Evolutionary conservation across 1,140 invertebrate species (phyloP).

Genomic region (Stratiolaelaps scimitus): DNA sequence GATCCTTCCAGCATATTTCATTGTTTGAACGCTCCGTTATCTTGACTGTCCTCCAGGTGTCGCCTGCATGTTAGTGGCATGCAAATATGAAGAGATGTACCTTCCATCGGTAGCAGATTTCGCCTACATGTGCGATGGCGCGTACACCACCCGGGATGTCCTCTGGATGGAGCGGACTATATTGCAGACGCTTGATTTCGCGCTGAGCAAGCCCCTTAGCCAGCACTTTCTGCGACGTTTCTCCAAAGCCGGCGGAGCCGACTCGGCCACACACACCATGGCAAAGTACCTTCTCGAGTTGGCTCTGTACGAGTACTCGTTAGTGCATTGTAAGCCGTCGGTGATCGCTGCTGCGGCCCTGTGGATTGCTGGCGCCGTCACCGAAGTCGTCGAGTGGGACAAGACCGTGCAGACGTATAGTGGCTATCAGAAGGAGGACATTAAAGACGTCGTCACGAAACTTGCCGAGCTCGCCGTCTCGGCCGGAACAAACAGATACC

Average conservation of each 20-base stretch:
- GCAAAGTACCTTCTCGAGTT: conserved; percentile 89
- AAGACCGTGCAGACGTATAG: conserved; percentile 12
- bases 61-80: conserved; percentile 75
- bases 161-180: conserved; percentile 69
- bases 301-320: conserved; percentile 62
- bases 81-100: conserved; percentile 92
- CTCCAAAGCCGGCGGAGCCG: conserved; percentile 58
- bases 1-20: too few species aligned
- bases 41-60: conserved; percentile 43
- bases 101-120: conserved; percentile 76
- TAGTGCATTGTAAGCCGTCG: conserved; percentile 68
- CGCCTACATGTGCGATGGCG: conserved; percentile 79
- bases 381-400: conserved; percentile 10
- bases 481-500: conserved; percentile 9
- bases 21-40: too few species aligned
- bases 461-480: neutral
- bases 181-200: conserved; percentile 59
- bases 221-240: conserved; percentile 74
- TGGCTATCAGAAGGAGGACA: neutral
- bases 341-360: conserved; percentile 59
- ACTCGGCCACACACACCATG: conserved; percentile 59
- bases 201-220: conserved; percentile 66
- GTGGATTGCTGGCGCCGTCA: conserved; percentile 44
- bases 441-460: neutral
- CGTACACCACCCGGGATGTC: conserved; percentile 65